phyloP scores from a whole-genome alignment of 2,797 vertebrate species.

The Eulemur mongoz region DNA sequence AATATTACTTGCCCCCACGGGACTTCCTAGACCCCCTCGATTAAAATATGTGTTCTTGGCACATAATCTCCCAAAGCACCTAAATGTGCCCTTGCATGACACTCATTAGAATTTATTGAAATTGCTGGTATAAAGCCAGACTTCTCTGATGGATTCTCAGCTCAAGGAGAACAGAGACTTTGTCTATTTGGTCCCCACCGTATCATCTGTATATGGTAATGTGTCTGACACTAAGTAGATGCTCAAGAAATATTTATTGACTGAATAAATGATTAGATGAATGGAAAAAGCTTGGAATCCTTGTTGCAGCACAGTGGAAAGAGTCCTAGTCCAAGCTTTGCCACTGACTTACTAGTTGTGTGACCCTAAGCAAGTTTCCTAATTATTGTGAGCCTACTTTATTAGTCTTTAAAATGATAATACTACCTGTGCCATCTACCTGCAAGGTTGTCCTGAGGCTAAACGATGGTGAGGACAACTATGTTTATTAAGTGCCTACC shows the following conservation, averaged over 20 bases:
- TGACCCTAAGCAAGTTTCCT: neutral
- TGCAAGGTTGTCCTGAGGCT: neutral
- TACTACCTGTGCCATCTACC: neutral
- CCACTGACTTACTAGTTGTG: neutral
- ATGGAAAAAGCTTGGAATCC: neutral
- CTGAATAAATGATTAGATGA: neutral
- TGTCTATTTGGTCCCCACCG: neutral
- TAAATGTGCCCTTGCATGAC: neutral
- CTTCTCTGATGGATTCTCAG: neutral
- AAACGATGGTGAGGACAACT: neutral
- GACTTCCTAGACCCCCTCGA: neutral
- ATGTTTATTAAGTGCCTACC: neutral
- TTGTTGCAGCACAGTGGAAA: neutral
- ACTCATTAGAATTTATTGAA: neutral
- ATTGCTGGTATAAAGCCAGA: neutral
- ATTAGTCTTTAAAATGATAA: constrained; percentile 20
- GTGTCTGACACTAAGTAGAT: neutral
- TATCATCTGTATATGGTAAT: neutral
- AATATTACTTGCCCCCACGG: neutral
- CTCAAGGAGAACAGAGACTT: neutral
- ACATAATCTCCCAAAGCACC: neutral
- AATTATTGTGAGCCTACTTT: neutral
- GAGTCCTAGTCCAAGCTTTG: neutral
- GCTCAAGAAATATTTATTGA: neutral
- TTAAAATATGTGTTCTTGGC: neutral